Evolutionary conservation across 2,888 invertebrate species (phyloP), one percentile per base, ranked within the genome.

Genomic region (Drosophila dives): DNA sequence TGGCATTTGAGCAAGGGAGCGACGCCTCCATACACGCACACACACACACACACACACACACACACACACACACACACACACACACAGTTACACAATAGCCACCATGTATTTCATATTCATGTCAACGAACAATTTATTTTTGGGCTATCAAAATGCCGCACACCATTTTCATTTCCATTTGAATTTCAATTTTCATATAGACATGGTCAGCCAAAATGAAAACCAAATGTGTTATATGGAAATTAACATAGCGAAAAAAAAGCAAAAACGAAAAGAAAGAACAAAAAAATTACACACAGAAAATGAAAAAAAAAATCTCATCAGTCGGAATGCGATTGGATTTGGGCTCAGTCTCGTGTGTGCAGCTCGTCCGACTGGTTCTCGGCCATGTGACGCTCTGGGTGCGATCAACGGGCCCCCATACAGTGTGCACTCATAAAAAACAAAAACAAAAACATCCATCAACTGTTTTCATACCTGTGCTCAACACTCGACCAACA

Each of bases 341-440:
- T 42, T 66, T 71, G 60, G 63, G 65, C 69, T 86, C 82, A 87
- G 84, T 84, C 79, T 84, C 85, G 80, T 59, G 70, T 88, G 83
- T 74, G 83, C 83, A 86, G 72, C 83, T 79, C 88, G 75, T 72
- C 66, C 80, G 73, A 77, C 71, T 73, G 81, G 84, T 69, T 61
- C 72, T 61, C 67, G 71, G 54, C 63, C 77, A 76, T 73, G 64
- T 76, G 77, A 76, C 75, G 66, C 66, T 66, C 66, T 34, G 49
- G 51, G 72, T 51, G 45, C 66, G 73, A 73, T 62, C 73, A 64
- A 55, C 64, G 40, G 59, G 55, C 70, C 56, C 51, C 56, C 40
- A 29, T 58, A 64, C 70, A 6, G 29, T 59, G 62, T 55, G 64
- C 74, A 64, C 49, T 54, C 67, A 36, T 48, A 48, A 58, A 12